Conservation (phyloP, 2,797 vertebrate genomes). For the Gymnodraco acuticeps region DNA sequence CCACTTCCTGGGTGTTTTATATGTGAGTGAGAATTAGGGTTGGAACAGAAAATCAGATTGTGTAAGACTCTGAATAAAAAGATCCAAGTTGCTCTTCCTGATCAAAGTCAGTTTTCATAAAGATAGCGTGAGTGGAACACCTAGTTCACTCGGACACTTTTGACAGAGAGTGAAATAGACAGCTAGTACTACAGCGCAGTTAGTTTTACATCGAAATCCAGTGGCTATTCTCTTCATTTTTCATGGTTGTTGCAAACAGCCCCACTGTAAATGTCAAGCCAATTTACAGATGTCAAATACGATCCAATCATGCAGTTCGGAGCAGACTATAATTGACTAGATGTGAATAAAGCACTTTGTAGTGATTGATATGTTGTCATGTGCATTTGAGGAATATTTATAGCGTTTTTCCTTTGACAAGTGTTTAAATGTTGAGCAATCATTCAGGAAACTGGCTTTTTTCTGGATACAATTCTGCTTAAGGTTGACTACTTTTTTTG, state of each 20-base stretch:
- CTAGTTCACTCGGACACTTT: conserved; percentile 23
- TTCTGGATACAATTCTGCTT: not conserved
- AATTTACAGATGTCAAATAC: conserved; percentile 27
- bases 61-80: conserved; percentile 29
- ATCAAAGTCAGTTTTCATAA: conserved; percentile 49
- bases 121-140: conserved; percentile 18
- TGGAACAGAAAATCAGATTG: conserved; percentile 26
- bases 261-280: conserved; percentile 32
- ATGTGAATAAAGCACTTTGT: conserved; percentile 11
- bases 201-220: conserved; percentile 32
- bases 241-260: conserved; percentile 16
- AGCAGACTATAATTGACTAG: conserved; percentile 15
- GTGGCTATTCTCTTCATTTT: conserved; percentile 27
- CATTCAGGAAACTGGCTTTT: not conserved
- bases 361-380: conserved; percentile 24
- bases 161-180: conserved; percentile 27
- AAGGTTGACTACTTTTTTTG: not conserved
- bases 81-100: conserved; percentile 9
- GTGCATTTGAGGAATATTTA: conserved; percentile 22
- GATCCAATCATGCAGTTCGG: conserved; percentile 15
- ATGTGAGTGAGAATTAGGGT: conserved; percentile 15
- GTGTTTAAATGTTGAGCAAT: not conserved
- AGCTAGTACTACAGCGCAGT: conserved; percentile 4
- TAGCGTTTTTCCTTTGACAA: conserved; percentile 1
- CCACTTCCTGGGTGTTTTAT: conserved; percentile 12